A percentile compares a stretch with the other conserved stretches of the same genome.
Evolutionary conservation across 64 coral and sea anemone species (phyloP).

Genomic region (Anthopleura sola): DNA sequence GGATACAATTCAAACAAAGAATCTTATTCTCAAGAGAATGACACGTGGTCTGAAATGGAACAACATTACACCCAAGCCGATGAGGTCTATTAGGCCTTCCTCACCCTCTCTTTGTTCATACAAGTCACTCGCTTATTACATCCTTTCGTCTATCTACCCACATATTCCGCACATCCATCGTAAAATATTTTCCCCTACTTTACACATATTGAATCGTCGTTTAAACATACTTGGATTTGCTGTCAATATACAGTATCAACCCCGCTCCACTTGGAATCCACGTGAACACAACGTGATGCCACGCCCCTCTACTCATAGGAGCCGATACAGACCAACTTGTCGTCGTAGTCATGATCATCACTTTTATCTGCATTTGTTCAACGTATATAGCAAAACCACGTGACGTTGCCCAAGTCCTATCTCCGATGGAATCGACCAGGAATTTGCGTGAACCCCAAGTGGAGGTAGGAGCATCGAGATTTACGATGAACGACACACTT

Average conservation of each 20-base stretch:
- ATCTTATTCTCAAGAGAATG: too few species aligned
- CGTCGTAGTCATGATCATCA: constrained; percentile 31
- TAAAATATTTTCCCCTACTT: too few species aligned
- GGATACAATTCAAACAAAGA: too few species aligned
- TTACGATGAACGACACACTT: constrained; percentile 57
- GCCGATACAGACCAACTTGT: constrained; percentile 30
- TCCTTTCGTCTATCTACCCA: too few species aligned
- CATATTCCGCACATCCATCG: too few species aligned
- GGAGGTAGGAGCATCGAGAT: constrained; percentile 38
- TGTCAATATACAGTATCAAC: constrained; percentile 51
- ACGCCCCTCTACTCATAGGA: constrained; percentile 38
- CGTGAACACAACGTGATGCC: constrained; percentile 75
- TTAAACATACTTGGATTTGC: constrained; percentile 43
- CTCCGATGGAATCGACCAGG: constrained; percentile 58
- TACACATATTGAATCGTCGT: too few species aligned
- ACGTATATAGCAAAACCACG: constrained; percentile 79
- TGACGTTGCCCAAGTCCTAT: neutral
- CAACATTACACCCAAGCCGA: too few species aligned
- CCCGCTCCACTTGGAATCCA: constrained; percentile 53
- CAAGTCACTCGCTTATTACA: too few species aligned
- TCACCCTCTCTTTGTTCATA: too few species aligned
- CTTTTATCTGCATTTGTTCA: constrained; percentile 20
- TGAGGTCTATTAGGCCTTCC: too few species aligned
- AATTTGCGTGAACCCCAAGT: constrained; percentile 48
- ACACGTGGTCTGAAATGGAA: too few species aligned